Conservation (phyloP, 2,113 vertebrate species). For the Lepisosteus osseus region DNA sequence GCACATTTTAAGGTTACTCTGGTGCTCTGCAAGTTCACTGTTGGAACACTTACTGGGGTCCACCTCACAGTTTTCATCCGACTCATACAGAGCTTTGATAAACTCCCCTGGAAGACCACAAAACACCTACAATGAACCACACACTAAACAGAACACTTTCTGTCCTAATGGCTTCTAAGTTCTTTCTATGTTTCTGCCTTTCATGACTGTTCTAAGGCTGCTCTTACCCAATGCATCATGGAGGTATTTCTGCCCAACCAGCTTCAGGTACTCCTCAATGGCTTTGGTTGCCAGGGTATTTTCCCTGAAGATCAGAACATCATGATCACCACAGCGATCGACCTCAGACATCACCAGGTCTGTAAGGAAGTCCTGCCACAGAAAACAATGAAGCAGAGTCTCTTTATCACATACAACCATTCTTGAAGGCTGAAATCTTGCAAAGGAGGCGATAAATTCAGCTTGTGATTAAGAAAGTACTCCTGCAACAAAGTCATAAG, state of each 20-base stretch:
- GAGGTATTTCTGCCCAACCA: conserved; percentile 94
- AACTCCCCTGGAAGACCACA: conserved; percentile 77
- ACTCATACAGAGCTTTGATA: conserved; percentile 93
- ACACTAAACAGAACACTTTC: no score
- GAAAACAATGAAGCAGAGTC: conserved; percentile 23
- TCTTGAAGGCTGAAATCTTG: no score
- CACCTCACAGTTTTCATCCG: conserved; percentile 94
- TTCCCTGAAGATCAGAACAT: conserved; percentile 94
- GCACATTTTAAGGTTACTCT: conserved; percentile 96
- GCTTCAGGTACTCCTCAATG: conserved; percentile 92
- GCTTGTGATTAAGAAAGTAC: no score
- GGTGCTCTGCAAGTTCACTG: conserved; percentile 80
- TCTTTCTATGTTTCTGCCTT: no score
- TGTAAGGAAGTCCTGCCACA: conserved; percentile 85
- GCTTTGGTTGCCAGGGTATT: conserved; percentile 96
- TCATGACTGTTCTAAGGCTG: background rate
- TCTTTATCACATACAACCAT: no score
- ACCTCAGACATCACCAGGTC: conserved; percentile 96
- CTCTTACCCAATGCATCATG: conserved; percentile 90
- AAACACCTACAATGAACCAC: no score
- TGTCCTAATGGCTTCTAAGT: no score
- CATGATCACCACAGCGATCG: conserved; percentile 90
- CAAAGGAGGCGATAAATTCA: no score
- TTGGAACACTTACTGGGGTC: conserved; percentile 83
- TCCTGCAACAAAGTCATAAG: no score